Percentiles rank a stretch among this genome's conserved stretches.
phyloP scores from a whole-genome alignment of 1,140 invertebrate species.

The Ips typographus region DNA sequence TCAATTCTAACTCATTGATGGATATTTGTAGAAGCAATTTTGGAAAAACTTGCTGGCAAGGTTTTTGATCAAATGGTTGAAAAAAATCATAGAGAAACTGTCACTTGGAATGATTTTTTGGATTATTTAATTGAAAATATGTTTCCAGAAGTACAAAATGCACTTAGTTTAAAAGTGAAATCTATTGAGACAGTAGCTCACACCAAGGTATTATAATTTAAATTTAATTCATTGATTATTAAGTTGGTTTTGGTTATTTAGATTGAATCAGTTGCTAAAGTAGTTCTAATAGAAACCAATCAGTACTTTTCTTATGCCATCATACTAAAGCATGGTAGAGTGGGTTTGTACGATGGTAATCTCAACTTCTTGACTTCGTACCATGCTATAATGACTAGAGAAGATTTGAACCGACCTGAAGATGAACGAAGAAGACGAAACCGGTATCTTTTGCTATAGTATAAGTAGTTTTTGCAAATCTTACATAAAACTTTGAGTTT shows the following conservation, averaged over 20 bases:
- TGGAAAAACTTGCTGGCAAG: not conserved
- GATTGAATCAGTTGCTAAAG: slow-evolving; percentile 58
- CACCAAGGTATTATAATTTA: slow-evolving; percentile 34
- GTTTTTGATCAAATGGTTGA: not conserved
- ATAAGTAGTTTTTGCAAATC: no score
- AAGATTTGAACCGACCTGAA: slow-evolving; percentile 45
- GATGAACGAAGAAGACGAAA: slow-evolving; percentile 51
- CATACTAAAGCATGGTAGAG: slow-evolving; percentile 56
- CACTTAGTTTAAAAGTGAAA: slow-evolving; percentile 30
- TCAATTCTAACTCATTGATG: not conserved
- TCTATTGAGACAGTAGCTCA: slow-evolving; percentile 39
- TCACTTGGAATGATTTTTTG: slow-evolving; percentile 45
- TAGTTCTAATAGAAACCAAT: slow-evolving; percentile 56
- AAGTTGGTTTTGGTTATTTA: slow-evolving; percentile 38
- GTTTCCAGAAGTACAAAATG: slow-evolving; percentile 11
- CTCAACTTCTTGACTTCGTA: slow-evolving; percentile 55
- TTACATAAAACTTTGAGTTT: no score
- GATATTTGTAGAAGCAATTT: not conserved
- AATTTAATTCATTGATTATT: not conserved
- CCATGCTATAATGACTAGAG: slow-evolving; percentile 52
- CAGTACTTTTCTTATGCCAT: slow-evolving; percentile 59
- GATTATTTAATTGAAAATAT: slow-evolving; percentile 43
- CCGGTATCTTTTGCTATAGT: slow-evolving; percentile 6
- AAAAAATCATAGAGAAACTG: slow-evolving; percentile 16
- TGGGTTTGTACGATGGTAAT: slow-evolving; percentile 57